Evolutionary conservation across 2,113 vertebrate genomes (phyloP), one percentile per base, ranked within the genome.

Genomic region (Anguilla rostrata): DNA sequence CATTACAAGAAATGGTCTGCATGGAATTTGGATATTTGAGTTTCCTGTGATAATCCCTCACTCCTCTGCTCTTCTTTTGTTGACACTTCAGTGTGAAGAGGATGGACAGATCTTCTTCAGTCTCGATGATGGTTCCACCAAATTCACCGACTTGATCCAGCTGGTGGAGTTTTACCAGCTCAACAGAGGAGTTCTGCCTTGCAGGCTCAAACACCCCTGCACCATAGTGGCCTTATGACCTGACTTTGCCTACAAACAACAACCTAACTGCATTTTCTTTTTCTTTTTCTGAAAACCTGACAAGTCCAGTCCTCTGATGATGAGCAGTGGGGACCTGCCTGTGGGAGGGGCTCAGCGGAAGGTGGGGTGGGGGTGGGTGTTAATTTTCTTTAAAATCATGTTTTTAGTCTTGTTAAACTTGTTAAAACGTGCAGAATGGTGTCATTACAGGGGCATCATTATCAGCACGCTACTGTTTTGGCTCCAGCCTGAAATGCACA

Each of bases 101-200:
- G 98, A 99, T 0, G 97, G 98, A 88, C 97, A 99, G 92, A 93
- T 96, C 83, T 99, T 98, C 96, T 99, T 99, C 94, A 99, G 97
- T 93, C 97, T 99, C 91, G 98, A 99, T 66, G 98, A 99, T 14
- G 97, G 98, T 88, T 96, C 97, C 95, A 99, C 98, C 95, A 99
- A 97, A 95, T 99, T 99, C 95, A 98, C 96, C 2, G 98, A 99
- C 95, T 95, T 99, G 94, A 99, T 99, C 90, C 98, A 99, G 92
- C 96, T 99, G 92, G 98, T 99, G 88, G 98, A 99, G 94, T 99
- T 99, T 92, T 99, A 99, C 95, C 98, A 99, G 96, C 97, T 99
- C 91, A 99, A 99, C 97, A 97, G 97, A 94, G 98, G 98, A 88
- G 96, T 98, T 86, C 95, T 99, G 95, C 98, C 98, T 91, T 99